Conservation (phyloP, 2,113 vertebrate species). For the Piaya cayana region DNA sequence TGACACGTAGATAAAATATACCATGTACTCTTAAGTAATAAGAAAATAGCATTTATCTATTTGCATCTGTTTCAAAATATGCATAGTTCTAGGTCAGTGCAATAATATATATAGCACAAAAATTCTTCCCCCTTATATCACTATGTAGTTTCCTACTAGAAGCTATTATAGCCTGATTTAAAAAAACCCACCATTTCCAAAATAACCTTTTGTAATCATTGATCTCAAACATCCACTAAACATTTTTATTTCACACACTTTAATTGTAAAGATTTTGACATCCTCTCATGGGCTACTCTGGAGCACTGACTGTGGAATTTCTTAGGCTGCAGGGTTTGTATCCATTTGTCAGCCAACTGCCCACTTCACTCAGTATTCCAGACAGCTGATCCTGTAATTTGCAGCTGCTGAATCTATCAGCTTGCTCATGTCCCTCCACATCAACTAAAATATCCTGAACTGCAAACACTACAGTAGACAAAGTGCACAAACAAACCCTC, state of each 20-base stretch:
- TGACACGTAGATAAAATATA: not conserved
- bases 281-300: not conserved
- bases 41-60: not conserved
- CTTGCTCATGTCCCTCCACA: not conserved
- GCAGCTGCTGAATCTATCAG: constrained; percentile 62
- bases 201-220: not conserved
- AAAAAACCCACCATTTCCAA: not conserved
- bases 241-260: not conserved
- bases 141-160: not conserved
- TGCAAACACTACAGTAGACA: constrained; percentile 9
- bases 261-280: not conserved
- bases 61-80: not conserved
- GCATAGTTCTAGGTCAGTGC: not conserved
- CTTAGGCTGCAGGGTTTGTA: not conserved
- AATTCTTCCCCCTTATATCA: not conserved
- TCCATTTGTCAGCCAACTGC: constrained; percentile 44
- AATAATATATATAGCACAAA: not conserved
- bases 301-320: constrained; percentile 20
- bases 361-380: constrained; percentile 46
- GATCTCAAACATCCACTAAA: not conserved
- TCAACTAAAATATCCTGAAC: constrained; percentile 33
- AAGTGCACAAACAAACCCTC: constrained; percentile 5
- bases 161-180: not conserved
- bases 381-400: constrained; percentile 38
- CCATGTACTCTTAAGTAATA: not conserved